Conservation (phyloP, 2,113 vertebrate genomes). For the Peromyscus maniculatus region DNA sequence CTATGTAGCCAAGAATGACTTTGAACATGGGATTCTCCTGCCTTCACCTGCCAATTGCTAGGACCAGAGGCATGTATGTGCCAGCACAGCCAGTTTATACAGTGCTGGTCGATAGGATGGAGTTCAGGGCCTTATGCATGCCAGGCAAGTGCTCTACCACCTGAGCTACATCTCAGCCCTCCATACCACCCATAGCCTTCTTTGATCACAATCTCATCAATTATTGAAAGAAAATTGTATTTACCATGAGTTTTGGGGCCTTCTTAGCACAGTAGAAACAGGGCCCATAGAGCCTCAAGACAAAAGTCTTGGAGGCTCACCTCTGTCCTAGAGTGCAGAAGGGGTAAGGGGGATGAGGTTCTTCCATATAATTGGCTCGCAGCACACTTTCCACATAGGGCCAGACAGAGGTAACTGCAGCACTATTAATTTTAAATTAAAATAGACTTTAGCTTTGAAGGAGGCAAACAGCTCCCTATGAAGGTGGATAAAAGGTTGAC, state of each 20-base stretch:
- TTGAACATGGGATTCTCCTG: not conserved
- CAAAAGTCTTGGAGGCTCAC: not conserved
- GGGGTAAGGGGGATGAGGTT: too few species aligned
- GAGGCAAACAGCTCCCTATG: not conserved
- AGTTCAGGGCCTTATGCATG: too few species aligned
- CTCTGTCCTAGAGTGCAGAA: not conserved
- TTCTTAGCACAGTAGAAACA: not conserved
- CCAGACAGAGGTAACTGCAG: not conserved
- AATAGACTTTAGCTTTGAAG: not conserved
- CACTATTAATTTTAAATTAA: not conserved
- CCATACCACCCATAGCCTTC: not conserved
- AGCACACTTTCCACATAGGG: not conserved
- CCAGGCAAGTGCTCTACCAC: too few species aligned
- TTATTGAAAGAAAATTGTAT: not conserved
- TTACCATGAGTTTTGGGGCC: not conserved
- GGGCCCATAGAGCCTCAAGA: not conserved
- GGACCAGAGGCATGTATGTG: too few species aligned
- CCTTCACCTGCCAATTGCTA: not conserved
- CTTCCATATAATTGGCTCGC: not conserved
- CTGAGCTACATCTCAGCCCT: not conserved
- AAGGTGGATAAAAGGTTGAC: not conserved
- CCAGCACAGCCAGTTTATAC: not conserved
- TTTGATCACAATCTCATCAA: not conserved
- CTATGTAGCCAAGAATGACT: not conserved
- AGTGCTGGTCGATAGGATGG: not conserved